These are phyloP conservation scores for Drosophila austrosaltans DNA, from an alignment of 2,888 invertebrate species.

Conservation along the genomic window DNA sequence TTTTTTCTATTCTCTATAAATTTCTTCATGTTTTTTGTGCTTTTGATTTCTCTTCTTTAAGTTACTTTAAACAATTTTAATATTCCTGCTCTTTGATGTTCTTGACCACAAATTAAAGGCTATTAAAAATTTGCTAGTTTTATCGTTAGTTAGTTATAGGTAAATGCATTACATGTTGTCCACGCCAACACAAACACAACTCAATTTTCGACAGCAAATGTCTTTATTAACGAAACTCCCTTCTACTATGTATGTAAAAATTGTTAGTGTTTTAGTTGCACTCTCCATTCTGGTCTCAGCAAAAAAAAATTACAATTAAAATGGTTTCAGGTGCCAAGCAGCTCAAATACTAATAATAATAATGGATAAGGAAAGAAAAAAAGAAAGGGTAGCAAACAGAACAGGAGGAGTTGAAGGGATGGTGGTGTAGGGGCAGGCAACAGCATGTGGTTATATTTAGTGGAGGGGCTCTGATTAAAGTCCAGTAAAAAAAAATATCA, in stretches of 20 bases:
- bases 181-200: constrained; percentile 50
- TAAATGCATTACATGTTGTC: constrained; percentile 18
- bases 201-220: constrained; percentile 65
- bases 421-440: constrained; percentile 28
- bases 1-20: too few relatives aligned
- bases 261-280: constrained; percentile 34
- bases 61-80: background rate
- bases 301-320: constrained; percentile 55
- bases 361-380: constrained; percentile 19
- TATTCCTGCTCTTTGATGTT: background rate
- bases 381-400: constrained; percentile 25
- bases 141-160: background rate
- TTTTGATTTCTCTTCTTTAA: too few relatives aligned
- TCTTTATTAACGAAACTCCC: constrained; percentile 59
- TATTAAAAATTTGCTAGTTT: constrained; percentile 11
- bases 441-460: too few relatives aligned
- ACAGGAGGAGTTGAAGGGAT: constrained; percentile 4
- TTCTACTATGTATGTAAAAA: constrained; percentile 19
- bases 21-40: too few relatives aligned
- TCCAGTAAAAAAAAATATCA: constrained; percentile 69
- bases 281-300: constrained; percentile 35
- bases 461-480: constrained; percentile 59
- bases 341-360: constrained; percentile 60
- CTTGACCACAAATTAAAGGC: constrained; percentile 3
- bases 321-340: constrained; percentile 65